Evolutionary conservation across 2,888 invertebrate species (phyloP).

Genomic region (Drosophila incognita): DNA sequence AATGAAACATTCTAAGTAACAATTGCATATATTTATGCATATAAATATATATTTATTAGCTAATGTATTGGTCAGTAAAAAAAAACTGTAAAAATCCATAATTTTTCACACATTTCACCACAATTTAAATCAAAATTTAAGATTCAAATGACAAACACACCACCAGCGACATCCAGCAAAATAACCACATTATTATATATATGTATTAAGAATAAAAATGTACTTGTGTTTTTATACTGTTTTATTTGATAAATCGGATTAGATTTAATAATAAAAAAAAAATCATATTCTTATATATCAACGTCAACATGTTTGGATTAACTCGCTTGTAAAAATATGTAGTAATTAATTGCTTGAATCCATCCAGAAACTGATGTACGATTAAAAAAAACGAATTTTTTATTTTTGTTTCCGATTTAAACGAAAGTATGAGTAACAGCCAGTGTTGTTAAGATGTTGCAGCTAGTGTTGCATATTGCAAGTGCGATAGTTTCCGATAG

Average conservation of each 20-base stretch:
- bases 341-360: background rate
- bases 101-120: constrained; percentile 26
- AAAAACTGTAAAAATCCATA: constrained; percentile 17
- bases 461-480: background rate
- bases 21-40: constrained; percentile 21
- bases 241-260: constrained; percentile 6
- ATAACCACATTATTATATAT: background rate
- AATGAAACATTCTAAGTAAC: constrained; percentile 41
- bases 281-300: constrained; percentile 1
- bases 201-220: background rate
- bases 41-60: constrained; percentile 56
- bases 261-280: background rate
- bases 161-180: background rate
- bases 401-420: background rate
- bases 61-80: constrained; percentile 44
- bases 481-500: constrained; percentile 36
- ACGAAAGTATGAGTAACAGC: background rate
- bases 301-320: background rate
- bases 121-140: constrained; percentile 25
- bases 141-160: background rate
- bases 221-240: background rate
- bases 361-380: background rate
- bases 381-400: background rate
- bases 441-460: constrained; percentile 24
- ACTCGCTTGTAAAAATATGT: no score